Percentiles rank a stretch among this genome's conserved stretches.
Evolutionary conservation across 2,113 vertebrate species (phyloP).

Genomic region (Tetrax tetrax): DNA sequence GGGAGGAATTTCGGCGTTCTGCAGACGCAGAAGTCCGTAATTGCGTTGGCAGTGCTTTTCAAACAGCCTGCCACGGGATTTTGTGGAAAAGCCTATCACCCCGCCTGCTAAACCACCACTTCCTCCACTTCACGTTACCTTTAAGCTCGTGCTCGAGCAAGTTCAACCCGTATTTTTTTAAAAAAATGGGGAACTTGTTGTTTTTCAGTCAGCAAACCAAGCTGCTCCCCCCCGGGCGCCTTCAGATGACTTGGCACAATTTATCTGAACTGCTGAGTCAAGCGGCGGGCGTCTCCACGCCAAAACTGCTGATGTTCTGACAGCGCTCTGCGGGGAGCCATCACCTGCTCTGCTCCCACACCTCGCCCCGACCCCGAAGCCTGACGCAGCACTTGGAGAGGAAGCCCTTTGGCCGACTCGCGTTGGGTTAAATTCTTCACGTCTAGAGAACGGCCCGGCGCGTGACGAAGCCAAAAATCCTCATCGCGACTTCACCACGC

Average conservation of each 20-base stretch:
- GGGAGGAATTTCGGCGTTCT: too few species aligned
- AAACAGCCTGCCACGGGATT: neutral
- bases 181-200: neutral
- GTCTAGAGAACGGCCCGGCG: neutral
- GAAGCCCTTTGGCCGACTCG: neutral
- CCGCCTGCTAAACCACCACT: neutral
- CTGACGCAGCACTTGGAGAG: neutral
- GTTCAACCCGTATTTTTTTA: neutral
- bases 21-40: neutral
- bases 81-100: neutral
- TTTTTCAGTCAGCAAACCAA: neutral
- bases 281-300: neutral
- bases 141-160: neutral
- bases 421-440: accelerated
- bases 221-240: neutral
- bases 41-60: accelerated
- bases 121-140: accelerated
- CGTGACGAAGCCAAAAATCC: neutral
- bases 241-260: neutral
- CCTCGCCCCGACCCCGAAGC: neutral
- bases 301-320: neutral
- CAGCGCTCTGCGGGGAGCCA: neutral
- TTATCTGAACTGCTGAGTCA: neutral
- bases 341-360: neutral
- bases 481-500: neutral